These are phyloP conservation scores for Pharmacophagus antenor DNA, from an alignment of 2,888 invertebrate species.

Conservation along the genomic window DNA sequence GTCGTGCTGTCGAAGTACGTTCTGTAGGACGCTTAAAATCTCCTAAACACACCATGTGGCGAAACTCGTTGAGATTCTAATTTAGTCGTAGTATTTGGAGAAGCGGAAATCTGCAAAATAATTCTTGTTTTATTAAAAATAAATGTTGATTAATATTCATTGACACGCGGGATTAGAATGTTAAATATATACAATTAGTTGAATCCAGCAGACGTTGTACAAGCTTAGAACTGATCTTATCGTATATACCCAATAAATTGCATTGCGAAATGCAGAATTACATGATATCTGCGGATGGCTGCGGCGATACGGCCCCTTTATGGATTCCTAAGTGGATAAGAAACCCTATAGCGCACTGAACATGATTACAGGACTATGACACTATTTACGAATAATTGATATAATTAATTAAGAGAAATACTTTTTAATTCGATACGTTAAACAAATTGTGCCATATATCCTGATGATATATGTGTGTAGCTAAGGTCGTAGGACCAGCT, in stretches of 20 bases:
- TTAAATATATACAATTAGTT: no score
- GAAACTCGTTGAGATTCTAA: no score
- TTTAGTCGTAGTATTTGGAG: no score
- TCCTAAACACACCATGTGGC: no score
- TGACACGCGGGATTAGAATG: no score
- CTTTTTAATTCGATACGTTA: not conserved
- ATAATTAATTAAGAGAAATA: not conserved
- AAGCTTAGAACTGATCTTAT: not conserved
- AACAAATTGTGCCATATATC: no score
- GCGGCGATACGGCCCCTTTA: conserved; percentile 10
- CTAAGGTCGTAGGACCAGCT: not conserved
- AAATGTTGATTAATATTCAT: no score
- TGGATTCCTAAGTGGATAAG: conserved; percentile 29
- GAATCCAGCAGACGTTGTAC: not conserved
- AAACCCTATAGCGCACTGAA: conserved; percentile 25
- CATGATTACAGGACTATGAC: conserved; percentile 10
- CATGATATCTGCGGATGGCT: conserved; percentile 5
- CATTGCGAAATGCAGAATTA: conserved; percentile 10
- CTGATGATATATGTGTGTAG: not conserved
- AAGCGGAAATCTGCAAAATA: no score
- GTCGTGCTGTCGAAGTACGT: no score
- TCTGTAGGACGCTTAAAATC: no score
- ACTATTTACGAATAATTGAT: conserved; percentile 6
- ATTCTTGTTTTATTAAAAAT: no score
- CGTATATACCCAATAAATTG: not conserved